phyloP scores from a whole-genome alignment of 2,113 vertebrate genomes.

The Nannospalax galili region DNA sequence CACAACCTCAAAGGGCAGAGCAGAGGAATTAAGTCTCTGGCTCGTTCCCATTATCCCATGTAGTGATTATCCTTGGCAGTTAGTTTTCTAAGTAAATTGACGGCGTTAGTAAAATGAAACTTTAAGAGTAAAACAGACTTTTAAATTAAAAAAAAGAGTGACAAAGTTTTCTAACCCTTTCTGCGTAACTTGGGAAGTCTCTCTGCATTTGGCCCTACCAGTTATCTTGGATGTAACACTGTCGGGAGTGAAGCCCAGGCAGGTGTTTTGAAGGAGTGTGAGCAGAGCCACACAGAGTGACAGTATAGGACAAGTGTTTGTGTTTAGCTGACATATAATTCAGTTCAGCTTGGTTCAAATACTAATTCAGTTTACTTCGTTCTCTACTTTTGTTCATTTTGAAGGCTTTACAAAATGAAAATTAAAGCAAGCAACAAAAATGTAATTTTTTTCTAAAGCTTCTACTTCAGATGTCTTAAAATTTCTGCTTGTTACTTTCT shows the following conservation, averaged over 20 bases:
- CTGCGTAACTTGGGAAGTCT: neutral
- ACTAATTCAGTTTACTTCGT: slow-evolving; percentile 21
- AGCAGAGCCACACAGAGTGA: neutral
- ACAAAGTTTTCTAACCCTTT: neutral
- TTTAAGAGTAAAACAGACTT: slow-evolving; percentile 30
- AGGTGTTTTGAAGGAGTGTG: neutral
- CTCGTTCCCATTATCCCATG: neutral
- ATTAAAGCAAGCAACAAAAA: neutral
- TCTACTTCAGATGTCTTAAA: neutral
- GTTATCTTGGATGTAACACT: neutral
- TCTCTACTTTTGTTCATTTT: neutral
- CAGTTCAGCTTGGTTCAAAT: neutral
- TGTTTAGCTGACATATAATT: neutral
- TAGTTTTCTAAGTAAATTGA: slow-evolving; percentile 11
- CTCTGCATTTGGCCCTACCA: neutral
- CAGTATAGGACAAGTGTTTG: neutral
- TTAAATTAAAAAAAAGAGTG: slow-evolving; percentile 31
- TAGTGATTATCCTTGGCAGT: neutral
- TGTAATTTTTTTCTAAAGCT: neutral
- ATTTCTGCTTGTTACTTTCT: neutral
- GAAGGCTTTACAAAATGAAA: slow-evolving; percentile 25
- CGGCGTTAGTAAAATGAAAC: slow-evolving; percentile 4
- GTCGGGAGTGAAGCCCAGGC: neutral
- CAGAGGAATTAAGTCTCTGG: neutral
- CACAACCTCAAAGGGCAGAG: neutral